These are phyloP conservation scores for Patiria miniata DNA, from an alignment of 35 echinoderm and acorn worm species.

Conservation along the genomic window DNA sequence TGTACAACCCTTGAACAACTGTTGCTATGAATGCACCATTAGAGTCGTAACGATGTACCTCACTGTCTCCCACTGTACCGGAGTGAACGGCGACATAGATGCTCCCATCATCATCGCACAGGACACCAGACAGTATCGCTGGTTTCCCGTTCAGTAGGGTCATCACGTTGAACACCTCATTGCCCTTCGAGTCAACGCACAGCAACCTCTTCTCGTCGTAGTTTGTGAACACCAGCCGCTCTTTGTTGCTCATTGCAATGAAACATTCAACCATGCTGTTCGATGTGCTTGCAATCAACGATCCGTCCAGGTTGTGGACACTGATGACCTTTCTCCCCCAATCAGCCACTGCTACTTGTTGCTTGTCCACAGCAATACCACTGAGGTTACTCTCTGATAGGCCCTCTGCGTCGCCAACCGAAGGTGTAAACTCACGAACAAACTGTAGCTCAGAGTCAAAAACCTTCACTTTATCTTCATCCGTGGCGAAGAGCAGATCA, in stretches of 20 bases:
- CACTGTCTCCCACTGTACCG: background rate
- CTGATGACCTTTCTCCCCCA: background rate
- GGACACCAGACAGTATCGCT: no score
- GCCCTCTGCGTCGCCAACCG: background rate
- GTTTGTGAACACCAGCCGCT: background rate
- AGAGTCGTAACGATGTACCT: constrained; percentile 9
- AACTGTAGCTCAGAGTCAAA: background rate
- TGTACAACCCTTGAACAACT: constrained; percentile 19
- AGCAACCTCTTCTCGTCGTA: background rate
- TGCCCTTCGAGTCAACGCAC: background rate
- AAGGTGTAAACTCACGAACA: background rate
- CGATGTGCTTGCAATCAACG: background rate
- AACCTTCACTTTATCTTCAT: constrained; percentile 15
- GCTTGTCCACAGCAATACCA: background rate
- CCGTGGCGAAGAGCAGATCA: constrained; percentile 4
- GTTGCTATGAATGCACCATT: background rate
- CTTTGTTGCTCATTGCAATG: background rate
- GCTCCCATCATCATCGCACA: background rate
- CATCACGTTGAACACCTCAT: background rate
- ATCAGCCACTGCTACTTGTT: background rate
- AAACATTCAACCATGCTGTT: no score
- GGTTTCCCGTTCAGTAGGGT: no score
- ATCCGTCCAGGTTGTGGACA: background rate
- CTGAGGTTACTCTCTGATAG: background rate
- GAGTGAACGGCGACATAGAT: constrained; percentile 28